Percentiles rank a stretch among this genome's conserved stretches.
phyloP scores from a whole-genome alignment of 2,888 invertebrate genomes.

The Hydraecia micacea region DNA sequence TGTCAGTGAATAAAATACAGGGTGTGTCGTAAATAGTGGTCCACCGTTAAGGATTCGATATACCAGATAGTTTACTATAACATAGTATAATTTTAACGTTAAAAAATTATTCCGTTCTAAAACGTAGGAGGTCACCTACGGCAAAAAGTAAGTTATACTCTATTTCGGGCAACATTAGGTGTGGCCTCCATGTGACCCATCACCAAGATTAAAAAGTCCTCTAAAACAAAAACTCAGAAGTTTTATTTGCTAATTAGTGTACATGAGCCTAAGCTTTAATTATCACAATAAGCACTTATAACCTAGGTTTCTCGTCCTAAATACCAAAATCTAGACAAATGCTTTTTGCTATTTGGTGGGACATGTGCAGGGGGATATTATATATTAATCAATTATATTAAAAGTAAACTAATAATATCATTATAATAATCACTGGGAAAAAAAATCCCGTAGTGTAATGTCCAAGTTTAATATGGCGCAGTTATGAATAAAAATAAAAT shows the following conservation, averaged over 20 bases:
- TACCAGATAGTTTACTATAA: no score
- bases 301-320: slow-evolving; percentile 18
- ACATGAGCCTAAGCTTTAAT: not conserved
- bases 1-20: no score
- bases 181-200: not conserved
- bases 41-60: no score
- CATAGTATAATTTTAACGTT: no score
- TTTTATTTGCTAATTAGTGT: not conserved
- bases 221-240: no score
- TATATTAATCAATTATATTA: not conserved
- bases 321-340: slow-evolving; percentile 18
- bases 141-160: not conserved
- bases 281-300: not conserved
- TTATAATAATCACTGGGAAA: not conserved
- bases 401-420: slow-evolving; percentile 1
- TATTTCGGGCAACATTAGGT: not conserved
- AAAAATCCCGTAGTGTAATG: no score
- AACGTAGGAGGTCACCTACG: not conserved
- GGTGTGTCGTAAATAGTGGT: no score
- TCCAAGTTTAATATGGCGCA: not conserved
- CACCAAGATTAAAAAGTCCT: not conserved
- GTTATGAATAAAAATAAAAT: no score
- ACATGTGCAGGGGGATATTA: not conserved
- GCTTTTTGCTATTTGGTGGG: not conserved
- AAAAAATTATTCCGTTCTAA: no score